phyloP scores from a whole-genome alignment of 2,113 vertebrate genomes.

The Aptenodytes forsteri region DNA sequence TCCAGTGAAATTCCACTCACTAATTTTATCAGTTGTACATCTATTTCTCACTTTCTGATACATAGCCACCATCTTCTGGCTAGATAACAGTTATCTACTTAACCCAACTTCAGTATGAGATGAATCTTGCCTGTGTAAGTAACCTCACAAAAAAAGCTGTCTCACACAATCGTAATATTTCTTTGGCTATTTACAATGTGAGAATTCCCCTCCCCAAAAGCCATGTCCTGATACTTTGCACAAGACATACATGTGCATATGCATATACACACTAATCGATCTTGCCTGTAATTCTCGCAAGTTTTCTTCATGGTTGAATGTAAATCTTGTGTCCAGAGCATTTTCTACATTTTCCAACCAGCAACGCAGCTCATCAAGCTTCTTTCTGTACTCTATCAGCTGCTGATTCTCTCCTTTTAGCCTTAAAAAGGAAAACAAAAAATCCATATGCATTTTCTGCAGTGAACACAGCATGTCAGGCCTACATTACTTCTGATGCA shows the following conservation, averaged over 20 bases:
- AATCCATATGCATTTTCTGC: neutral
- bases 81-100: neutral
- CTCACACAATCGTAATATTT: neutral
- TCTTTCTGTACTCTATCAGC: conserved; percentile 78
- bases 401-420: conserved; percentile 80
- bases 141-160: neutral
- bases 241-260: neutral
- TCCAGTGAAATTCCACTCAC: neutral
- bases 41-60: neutral
- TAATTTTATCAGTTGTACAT: neutral
- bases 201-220: neutral
- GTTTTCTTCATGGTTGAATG: conserved; percentile 75
- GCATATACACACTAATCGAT: neutral
- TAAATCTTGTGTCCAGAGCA: conserved; percentile 67
- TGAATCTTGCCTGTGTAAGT: neutral
- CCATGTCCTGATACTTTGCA: neutral
- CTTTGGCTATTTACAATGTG: neutral
- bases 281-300: conserved; percentile 85
- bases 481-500: neutral
- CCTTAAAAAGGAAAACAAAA: conserved; percentile 64
- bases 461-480: neutral
- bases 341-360: conserved; percentile 85
- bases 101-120: accelerated
- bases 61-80: neutral
- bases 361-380: conserved; percentile 75